Percentiles rank a stretch among this genome's conserved stretches.
These are phyloP conservation scores for Chaenodraco wilsoni DNA, from an alignment of 2,797 vertebrate species.

Conservation along the genomic window DNA sequence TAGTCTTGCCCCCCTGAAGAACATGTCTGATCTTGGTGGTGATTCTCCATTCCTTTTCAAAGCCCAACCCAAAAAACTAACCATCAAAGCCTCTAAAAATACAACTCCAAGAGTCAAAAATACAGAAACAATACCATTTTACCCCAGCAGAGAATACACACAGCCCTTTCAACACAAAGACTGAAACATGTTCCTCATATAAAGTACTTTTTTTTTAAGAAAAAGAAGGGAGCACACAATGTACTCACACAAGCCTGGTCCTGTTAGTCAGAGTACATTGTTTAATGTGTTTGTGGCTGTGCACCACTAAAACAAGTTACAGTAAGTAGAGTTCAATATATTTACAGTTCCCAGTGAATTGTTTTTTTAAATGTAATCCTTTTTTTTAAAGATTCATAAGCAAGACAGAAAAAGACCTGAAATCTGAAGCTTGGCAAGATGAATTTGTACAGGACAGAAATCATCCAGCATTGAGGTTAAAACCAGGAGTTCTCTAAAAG, in stretches of 20 bases:
- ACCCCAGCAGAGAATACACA: not conserved
- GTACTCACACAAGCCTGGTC: conserved; percentile 8
- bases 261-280: conserved; percentile 16
- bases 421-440: not conserved
- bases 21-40: conserved; percentile 45
- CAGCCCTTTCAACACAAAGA: not conserved
- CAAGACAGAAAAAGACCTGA: too few species aligned
- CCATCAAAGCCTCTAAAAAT: conserved; percentile 15
- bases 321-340: not conserved
- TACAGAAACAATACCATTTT: conserved; percentile 1
- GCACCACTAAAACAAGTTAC: not conserved
- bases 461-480: not conserved
- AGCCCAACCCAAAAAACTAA: conserved; percentile 10
- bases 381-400: too few species aligned
- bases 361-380: too few species aligned
- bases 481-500: too few species aligned
- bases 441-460: not conserved
- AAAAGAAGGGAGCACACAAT: not conserved
- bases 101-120: not conserved
- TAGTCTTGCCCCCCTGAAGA: not conserved
- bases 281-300: not conserved
- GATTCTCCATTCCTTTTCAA: conserved; percentile 29
- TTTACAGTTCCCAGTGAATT: not conserved
- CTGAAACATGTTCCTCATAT: not conserved
- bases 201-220: not conserved